phyloP scores from a whole-genome alignment of 1,140 invertebrate species.

The Drosophila trapezifrons region DNA sequence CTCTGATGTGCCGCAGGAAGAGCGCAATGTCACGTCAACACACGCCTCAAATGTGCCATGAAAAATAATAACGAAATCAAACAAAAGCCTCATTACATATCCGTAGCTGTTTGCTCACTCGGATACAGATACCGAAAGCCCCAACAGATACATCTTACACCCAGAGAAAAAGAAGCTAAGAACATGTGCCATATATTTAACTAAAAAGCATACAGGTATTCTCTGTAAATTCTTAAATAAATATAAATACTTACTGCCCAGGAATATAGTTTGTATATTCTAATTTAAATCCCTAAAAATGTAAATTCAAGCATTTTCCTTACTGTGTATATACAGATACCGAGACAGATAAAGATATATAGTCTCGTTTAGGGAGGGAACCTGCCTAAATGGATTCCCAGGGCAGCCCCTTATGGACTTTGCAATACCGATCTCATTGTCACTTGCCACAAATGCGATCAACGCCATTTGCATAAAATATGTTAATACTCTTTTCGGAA shows the following conservation, averaged over 20 bases:
- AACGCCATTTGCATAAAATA: constrained; percentile 40
- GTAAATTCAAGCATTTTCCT: neutral
- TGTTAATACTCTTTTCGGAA: constrained; percentile 38
- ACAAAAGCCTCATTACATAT: constrained; percentile 52
- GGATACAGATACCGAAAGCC: constrained; percentile 11
- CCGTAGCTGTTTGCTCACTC: neutral
- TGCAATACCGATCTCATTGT: constrained; percentile 32
- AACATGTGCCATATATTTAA: too few relatives aligned
- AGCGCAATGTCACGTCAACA: constrained; percentile 71
- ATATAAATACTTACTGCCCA: neutral
- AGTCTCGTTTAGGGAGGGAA: too few relatives aligned
- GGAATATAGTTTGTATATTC: too few relatives aligned
- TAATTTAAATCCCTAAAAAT: too few relatives aligned
- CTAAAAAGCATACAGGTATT: neutral
- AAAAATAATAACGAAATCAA: constrained; percentile 60
- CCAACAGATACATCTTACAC: constrained; percentile 2
- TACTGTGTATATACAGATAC: constrained; percentile 20
- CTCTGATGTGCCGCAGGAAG: constrained; percentile 70
- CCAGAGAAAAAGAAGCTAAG: too few relatives aligned
- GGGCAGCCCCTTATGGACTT: constrained; percentile 33
- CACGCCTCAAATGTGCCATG: constrained; percentile 51
- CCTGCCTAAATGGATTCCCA: constrained; percentile 39
- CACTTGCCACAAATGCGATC: constrained; percentile 32
- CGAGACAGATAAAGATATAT: constrained; percentile 2
- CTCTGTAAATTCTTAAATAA: neutral